These are phyloP conservation scores for Ridgeia piscesae DNA, from an alignment of 1,140 invertebrate species.

Conservation along the genomic window DNA sequence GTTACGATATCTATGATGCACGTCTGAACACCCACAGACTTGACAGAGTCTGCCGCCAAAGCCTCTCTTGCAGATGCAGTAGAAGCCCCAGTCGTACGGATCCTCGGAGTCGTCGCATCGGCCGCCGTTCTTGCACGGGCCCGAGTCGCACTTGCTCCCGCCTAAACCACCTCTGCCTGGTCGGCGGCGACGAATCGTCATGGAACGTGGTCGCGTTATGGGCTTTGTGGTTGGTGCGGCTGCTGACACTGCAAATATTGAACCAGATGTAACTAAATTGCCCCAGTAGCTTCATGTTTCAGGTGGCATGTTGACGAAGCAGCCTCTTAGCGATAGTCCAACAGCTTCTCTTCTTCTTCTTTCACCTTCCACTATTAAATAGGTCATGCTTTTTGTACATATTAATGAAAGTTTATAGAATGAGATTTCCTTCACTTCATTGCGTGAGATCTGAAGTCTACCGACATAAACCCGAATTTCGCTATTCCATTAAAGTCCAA, in stretches of 20 bases:
- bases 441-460: too few species aligned
- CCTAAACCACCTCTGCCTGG: neutral
- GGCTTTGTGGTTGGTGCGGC: neutral
- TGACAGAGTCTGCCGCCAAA: slow-evolving; percentile 25
- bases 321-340: too few species aligned
- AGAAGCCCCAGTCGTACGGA: slow-evolving; percentile 22
- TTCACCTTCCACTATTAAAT: too few species aligned
- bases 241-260: neutral
- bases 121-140: slow-evolving; percentile 26
- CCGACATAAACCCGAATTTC: too few species aligned
- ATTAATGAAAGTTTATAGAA: too few species aligned
- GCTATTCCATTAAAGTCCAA: too few species aligned
- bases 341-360: too few species aligned
- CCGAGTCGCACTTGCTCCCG: neutral
- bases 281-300: too few species aligned
- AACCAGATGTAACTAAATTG: too few species aligned
- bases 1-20: neutral
- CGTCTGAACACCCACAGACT: slow-evolving; percentile 12
- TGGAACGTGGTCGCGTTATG: neutral
- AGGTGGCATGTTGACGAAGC: too few species aligned
- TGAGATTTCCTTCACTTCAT: too few species aligned
- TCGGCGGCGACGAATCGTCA: neutral
- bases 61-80: slow-evolving; percentile 13
- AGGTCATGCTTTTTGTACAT: too few species aligned
- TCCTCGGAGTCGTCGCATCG: slow-evolving; percentile 25